Evolutionary conservation across 2,113 vertebrate genomes (phyloP).

Genomic region (Pachycephala philippinensis): DNA sequence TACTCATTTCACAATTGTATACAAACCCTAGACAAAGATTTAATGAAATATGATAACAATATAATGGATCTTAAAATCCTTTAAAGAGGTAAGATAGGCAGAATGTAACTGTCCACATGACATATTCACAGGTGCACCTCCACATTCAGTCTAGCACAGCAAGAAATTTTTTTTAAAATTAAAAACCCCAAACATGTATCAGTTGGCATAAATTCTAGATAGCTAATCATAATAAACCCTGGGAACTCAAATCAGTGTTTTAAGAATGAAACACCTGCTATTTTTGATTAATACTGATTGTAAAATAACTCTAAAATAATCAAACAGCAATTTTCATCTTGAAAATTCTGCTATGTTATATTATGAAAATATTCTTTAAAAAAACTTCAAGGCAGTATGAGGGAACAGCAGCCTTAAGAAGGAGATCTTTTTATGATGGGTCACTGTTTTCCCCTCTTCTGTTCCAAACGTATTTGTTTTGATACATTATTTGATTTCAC

Average conservation of each 20-base stretch:
- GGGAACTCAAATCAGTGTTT: background rate
- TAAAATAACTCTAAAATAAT: background rate
- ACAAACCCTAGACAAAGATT: background rate
- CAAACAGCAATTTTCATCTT: background rate
- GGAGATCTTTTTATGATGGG: background rate
- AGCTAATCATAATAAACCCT: background rate
- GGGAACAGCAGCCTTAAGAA: background rate
- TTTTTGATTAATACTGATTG: background rate
- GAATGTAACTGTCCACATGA: background rate
- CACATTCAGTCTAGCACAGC: background rate
- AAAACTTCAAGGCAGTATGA: background rate
- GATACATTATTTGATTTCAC: background rate
- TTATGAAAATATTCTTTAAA: background rate
- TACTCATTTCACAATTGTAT: background rate
- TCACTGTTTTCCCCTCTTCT: background rate
- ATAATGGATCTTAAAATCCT: background rate
- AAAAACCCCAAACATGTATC: accelerated
- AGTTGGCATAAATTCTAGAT: background rate
- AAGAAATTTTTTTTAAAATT: background rate
- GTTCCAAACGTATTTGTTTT: background rate
- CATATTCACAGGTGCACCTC: background rate
- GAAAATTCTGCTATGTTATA: background rate
- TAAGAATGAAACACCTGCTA: background rate
- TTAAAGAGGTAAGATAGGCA: background rate
- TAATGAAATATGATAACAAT: background rate